A percentile compares a stretch with the other conserved stretches of the same genome.
These are phyloP conservation scores for Palaemon carinicauda DNA, from an alignment of 1,140 invertebrate species.

Conservation along the genomic window DNA sequence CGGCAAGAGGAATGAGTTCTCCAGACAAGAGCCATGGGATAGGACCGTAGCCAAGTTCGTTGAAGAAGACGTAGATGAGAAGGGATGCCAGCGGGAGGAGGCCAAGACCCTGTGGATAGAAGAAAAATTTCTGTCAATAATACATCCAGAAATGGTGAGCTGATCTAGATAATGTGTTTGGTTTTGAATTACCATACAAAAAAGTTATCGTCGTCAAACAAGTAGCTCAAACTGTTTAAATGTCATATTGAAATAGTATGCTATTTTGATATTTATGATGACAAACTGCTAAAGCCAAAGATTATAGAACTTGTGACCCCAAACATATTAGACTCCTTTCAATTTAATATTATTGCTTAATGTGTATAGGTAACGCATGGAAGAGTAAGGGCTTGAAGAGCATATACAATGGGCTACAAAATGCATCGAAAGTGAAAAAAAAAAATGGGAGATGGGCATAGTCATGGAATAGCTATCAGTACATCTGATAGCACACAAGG, in stretches of 20 bases:
- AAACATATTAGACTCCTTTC: too few relatives aligned
- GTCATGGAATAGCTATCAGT: not conserved
- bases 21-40: conserved; percentile 76
- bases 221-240: too few relatives aligned
- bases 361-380: too few relatives aligned
- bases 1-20: conserved; percentile 66
- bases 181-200: not conserved
- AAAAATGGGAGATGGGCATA: not conserved
- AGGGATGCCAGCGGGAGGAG: conserved; percentile 71
- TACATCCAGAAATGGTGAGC: not conserved
- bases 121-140: not conserved
- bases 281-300: too few relatives aligned
- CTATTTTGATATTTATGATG: too few relatives aligned
- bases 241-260: too few relatives aligned
- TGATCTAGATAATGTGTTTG: not conserved
- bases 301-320: too few relatives aligned
- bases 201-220: too few relatives aligned
- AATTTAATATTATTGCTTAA: too few relatives aligned
- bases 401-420: too few relatives aligned
- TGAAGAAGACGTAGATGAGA: conserved; percentile 70
- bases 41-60: conserved; percentile 75
- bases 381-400: too few relatives aligned
- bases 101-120: conserved; percentile 52
- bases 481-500: too few relatives aligned
- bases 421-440: not conserved